Evolutionary conservation across 2,113 vertebrate genomes (phyloP).

Genomic region (Macrotus californicus): DNA sequence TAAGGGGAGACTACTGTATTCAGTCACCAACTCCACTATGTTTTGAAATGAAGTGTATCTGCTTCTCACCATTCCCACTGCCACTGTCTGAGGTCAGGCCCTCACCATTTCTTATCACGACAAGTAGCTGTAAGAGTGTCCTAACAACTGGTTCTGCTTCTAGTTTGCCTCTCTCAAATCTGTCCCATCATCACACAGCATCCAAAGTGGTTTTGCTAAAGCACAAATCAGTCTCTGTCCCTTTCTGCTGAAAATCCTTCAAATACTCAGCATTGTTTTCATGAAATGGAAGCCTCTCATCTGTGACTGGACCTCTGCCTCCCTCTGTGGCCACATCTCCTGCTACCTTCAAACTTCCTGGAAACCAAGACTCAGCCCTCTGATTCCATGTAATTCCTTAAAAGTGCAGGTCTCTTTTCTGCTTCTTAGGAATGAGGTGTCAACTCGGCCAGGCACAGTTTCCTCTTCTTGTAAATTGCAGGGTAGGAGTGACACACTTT

Average conservation of each 20-base stretch:
- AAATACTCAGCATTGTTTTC: background rate
- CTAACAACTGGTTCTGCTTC: background rate
- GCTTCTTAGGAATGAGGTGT: constrained; percentile 47
- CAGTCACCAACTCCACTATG: background rate
- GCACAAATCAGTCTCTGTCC: background rate
- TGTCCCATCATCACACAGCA: background rate
- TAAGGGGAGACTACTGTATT: background rate
- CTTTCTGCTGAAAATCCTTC: background rate
- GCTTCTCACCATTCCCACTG: background rate
- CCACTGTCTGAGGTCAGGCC: background rate
- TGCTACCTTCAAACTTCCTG: background rate
- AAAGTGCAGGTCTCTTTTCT: background rate
- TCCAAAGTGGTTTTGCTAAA: background rate
- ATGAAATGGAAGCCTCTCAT: background rate
- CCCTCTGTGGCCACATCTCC: background rate
- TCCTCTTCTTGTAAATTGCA: background rate
- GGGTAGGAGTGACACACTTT: background rate
- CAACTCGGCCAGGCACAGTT: background rate
- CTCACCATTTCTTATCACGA: background rate
- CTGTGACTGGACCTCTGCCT: background rate
- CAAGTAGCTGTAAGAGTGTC: background rate
- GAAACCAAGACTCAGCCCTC: background rate
- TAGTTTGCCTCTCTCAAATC: background rate
- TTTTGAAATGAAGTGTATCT: background rate
- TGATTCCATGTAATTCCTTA: background rate